Base-by-base conservation (phyloP, 2,113 vertebrate species). In the Hydrochoerus hydrochaeris region DNA sequence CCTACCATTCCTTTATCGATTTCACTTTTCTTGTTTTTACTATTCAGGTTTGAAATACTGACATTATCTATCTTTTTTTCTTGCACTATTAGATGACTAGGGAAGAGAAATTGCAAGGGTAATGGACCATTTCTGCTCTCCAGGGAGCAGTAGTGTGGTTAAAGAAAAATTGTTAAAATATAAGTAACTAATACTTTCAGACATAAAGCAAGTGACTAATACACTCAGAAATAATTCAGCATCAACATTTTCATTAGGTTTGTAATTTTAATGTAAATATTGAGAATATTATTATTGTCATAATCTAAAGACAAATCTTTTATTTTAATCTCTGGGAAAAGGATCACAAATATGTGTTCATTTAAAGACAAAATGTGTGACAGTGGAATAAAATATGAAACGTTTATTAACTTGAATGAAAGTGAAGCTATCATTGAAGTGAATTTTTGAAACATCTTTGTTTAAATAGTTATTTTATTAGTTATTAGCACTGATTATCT, bases 131-230 rank as follows among this genome's bases (percentile, higher is more conserved):
- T 90, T 95, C 16, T 96, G 5, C n/a, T 30, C 12, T 58, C 46
- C 81, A 94, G n/a, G 35, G n/a, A 10, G 60, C 90, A 90, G 12
- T 75, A 92, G 30, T 44, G 3, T 73, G 60, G 13, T 60, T 44
- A 88, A 32, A 90, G 35, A 94, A 84, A 84, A 89, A 78, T 38
- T 58, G 62, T 28, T 90, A 57, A 86, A 78, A 62, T 73, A 41
- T 71, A 83, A 81, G 58, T 88, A 67, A 75, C 46, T 54, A 78
- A 87, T 57, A 49, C 32, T 85, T 94, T 85, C 62, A 86, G 65
- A 94, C 92, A 96, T 84, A 49, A 88, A n/a, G 19, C 13, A 73
- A 63, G 17, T 88, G 28, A 88, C 71, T 58, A 77, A 88, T 75
- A 89, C 49, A 57, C 84, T 91, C n/a, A 93, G 46, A 88, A 95